phyloP scores from a whole-genome alignment of 2,113 vertebrate genomes.

The Polyodon spathula region DNA sequence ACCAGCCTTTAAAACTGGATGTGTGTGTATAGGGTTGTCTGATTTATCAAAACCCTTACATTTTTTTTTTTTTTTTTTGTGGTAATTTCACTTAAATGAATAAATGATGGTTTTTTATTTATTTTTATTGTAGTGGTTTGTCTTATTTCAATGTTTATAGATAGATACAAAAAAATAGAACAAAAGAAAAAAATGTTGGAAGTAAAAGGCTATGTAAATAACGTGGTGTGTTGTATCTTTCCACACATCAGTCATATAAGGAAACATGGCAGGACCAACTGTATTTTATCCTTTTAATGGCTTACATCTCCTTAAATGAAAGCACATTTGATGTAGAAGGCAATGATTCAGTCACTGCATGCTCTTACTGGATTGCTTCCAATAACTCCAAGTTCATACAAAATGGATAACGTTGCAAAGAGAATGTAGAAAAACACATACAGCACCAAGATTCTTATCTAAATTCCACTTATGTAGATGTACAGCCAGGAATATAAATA shows the following conservation, averaged over 20 bases:
- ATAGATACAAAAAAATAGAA: too few species aligned
- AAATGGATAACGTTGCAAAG: constrained; percentile 74
- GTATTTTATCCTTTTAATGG: too few species aligned
- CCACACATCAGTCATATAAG: too few species aligned
- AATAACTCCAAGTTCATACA: constrained; percentile 89
- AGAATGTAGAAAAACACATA: constrained; percentile 75
- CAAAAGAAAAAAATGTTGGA: too few species aligned
- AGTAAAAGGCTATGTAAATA: too few species aligned
- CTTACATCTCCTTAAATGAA: too few species aligned
- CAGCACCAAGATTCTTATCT: constrained; percentile 77
- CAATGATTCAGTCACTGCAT: constrained; percentile 69
- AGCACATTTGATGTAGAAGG: not conserved
- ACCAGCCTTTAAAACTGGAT: constrained; percentile 57
- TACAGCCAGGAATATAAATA: constrained; percentile 75
- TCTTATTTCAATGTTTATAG: too few species aligned
- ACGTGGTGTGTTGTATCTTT: too few species aligned
- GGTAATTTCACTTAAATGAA: too few species aligned
- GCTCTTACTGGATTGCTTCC: constrained; percentile 71
- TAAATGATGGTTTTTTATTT: constrained; percentile 86
- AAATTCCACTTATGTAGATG: constrained; percentile 86
- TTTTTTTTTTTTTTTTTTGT: too few species aligned
- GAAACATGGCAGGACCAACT: too few species aligned
- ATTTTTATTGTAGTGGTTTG: constrained; percentile 29
- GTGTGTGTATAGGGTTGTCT: constrained; percentile 58
- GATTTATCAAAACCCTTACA: constrained; percentile 66